Evolutionary conservation across 2,888 invertebrate species (phyloP).

Genomic region (Eueremaeus valkanovi): DNA sequence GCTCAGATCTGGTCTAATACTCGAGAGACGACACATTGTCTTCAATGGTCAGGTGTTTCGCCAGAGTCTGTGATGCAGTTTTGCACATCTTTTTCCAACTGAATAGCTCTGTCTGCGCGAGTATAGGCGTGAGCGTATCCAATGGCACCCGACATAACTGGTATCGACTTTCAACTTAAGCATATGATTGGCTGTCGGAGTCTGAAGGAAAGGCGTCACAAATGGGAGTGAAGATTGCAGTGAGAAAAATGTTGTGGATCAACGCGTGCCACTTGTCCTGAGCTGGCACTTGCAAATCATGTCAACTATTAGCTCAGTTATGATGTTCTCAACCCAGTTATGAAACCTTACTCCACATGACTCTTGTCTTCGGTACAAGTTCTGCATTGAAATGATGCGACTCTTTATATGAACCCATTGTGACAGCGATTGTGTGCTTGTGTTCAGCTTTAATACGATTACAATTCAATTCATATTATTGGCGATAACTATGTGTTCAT

Average conservation of each 20-base stretch:
- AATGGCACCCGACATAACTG: conserved; percentile 32
- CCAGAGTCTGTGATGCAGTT: conserved; percentile 34
- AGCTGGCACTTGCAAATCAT: conserved; percentile 3
- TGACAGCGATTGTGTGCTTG: not conserved
- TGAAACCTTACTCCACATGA: not conserved
- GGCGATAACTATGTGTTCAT: not conserved
- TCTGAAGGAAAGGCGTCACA: conserved; percentile 27
- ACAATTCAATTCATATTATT: not conserved
- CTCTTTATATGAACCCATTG: not conserved
- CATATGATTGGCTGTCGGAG: not conserved
- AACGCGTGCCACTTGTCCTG: conserved; percentile 32
- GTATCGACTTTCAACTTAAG: conserved; percentile 26
- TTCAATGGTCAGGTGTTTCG: conserved; percentile 26
- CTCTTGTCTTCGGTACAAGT: not conserved
- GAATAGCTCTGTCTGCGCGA: conserved; percentile 14
- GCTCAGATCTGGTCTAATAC: conserved; percentile 31
- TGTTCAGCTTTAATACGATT: not conserved
- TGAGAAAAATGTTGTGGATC: conserved; percentile 32
- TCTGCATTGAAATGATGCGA: not conserved
- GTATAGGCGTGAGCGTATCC: conserved; percentile 35
- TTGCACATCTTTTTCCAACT: conserved; percentile 31
- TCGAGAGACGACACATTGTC: conserved; percentile 21
- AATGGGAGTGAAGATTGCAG: conserved; percentile 38
- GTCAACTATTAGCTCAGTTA: not conserved
- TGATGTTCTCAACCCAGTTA: not conserved